phyloP scores from a whole-genome alignment of 2,113 vertebrate genomes.

The Lanius ludovicianus region DNA sequence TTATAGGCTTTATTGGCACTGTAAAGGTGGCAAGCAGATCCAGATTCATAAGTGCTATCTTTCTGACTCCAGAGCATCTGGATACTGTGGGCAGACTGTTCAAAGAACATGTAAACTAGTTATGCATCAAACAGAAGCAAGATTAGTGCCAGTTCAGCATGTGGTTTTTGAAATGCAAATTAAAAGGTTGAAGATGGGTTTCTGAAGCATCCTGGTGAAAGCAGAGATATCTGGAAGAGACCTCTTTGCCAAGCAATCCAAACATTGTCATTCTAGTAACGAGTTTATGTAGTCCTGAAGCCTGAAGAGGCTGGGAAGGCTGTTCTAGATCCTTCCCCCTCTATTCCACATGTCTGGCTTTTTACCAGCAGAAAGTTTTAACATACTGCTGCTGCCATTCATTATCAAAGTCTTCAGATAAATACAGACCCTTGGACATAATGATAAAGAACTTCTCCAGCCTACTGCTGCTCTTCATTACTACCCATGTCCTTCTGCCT shows the following conservation, averaged over 20 bases:
- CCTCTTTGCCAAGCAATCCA: not conserved
- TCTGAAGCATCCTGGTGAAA: not conserved
- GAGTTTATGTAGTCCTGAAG: not conserved
- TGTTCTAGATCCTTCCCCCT: not conserved
- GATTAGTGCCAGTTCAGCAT: constrained; percentile 15
- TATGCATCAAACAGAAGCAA: constrained; percentile 18
- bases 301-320: not conserved
- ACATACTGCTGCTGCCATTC: not conserved
- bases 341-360: not conserved
- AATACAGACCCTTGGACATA: not conserved
- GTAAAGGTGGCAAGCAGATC: not conserved
- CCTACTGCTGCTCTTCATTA: not conserved
- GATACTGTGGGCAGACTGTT: constrained; percentile 46
- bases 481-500: not conserved
- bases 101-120: constrained; percentile 29
- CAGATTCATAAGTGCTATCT: not conserved
- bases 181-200: constrained; percentile 24
- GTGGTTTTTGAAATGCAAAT: constrained; percentile 36
- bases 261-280: not conserved
- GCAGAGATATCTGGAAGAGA: not conserved
- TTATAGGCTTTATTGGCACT: not conserved
- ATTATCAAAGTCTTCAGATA: not conserved
- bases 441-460: not conserved
- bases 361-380: not conserved
- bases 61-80: constrained; percentile 57